A percentile compares a stretch with the other conserved stretches of the same genome.
Evolutionary conservation across 2,797 vertebrate genomes (phyloP).

Genomic region (Picus viridis): DNA sequence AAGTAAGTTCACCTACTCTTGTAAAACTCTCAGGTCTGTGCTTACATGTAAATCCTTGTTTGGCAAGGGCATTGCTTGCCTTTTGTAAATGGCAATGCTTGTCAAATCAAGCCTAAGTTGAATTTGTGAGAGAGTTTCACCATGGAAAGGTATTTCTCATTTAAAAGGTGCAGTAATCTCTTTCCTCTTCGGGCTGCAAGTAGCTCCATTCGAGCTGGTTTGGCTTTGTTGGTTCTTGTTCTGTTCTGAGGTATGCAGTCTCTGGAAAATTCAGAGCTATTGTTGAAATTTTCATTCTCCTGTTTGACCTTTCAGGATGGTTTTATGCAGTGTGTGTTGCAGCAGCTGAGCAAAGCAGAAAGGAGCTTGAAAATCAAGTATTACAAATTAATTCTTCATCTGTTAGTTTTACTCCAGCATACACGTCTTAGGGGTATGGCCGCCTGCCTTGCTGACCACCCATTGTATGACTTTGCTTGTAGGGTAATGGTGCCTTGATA

Average conservation of each 20-base stretch:
- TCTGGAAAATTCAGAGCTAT: not conserved
- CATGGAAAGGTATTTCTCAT: conserved; percentile 39
- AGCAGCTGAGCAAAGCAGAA: conserved; percentile 57
- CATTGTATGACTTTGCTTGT: not conserved
- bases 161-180: conserved; percentile 1
- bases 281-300: not conserved
- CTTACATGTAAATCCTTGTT: not conserved
- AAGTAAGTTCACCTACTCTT: conserved; percentile 84
- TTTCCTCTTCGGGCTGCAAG: not conserved
- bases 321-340: not conserved
- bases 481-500: not conserved
- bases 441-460: not conserved
- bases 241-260: not conserved
- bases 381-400: not conserved
- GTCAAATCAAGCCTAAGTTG: conserved; percentile 39
- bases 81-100: conserved; percentile 31
- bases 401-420: not conserved
- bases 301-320: conserved; percentile 13
- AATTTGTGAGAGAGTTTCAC: conserved; percentile 27
- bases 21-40: not conserved
- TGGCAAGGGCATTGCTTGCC: not conserved
- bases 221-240: conserved; percentile 25
- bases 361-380: conserved; percentile 42
- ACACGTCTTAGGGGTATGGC: not conserved
- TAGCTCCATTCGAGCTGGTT: not conserved